Evolutionary conservation across 2,797 vertebrate species (phyloP).

Genomic region (Acanthurus leucopareius): DNA sequence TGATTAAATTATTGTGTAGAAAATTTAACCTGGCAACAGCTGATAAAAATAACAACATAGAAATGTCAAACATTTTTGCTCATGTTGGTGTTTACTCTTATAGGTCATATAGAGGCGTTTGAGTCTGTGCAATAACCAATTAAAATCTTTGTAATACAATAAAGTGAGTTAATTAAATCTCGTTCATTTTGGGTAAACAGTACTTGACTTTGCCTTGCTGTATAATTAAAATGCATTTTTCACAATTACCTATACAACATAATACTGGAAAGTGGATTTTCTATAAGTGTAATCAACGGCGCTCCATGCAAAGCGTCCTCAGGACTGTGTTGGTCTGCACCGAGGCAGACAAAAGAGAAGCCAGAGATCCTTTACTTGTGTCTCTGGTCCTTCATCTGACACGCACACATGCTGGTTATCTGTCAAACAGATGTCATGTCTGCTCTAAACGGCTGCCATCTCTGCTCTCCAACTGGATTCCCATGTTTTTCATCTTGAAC

Average conservation of each 20-base stretch:
- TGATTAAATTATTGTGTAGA: too few species aligned
- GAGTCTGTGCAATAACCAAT: too few species aligned
- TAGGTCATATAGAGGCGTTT: too few species aligned
- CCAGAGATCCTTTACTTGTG: constrained; percentile 46
- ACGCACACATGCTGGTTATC: constrained; percentile 77
- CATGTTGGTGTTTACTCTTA: too few species aligned
- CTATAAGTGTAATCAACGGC: constrained; percentile 11
- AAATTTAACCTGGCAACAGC: too few species aligned
- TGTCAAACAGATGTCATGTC: constrained; percentile 80
- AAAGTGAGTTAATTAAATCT: neutral
- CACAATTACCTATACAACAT: neutral
- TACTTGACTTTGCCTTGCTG: neutral
- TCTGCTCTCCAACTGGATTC: constrained; percentile 76
- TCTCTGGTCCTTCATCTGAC: constrained; percentile 75
- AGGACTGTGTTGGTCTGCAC: constrained; percentile 23
- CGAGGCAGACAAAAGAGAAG: constrained; percentile 61
- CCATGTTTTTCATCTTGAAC: constrained; percentile 80
- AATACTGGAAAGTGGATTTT: constrained; percentile 11
- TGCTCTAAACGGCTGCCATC: constrained; percentile 81
- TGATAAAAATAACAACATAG: too few species aligned
- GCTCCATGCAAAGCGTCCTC: neutral
- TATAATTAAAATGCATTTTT: constrained; percentile 4
- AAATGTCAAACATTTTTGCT: too few species aligned
- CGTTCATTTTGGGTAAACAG: neutral
- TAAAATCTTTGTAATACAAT: neutral